Evolutionary conservation across 1,140 invertebrate genomes (phyloP).

Genomic region (Neoseiulus cucumeris): DNA sequence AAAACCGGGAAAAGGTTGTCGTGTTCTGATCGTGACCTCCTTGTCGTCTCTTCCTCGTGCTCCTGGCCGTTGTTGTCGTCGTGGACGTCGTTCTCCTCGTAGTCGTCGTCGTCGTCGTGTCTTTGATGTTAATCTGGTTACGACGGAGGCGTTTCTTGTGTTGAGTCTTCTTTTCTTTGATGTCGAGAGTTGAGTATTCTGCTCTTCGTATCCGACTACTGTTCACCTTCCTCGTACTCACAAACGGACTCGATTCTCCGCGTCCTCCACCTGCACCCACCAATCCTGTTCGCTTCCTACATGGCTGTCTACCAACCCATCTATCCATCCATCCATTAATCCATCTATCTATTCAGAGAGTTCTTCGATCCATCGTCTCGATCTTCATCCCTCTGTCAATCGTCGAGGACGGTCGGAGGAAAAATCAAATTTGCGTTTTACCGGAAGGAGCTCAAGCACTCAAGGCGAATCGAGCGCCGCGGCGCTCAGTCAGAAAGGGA

Average conservation of each 20-base stretch:
- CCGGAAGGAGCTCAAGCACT: background rate
- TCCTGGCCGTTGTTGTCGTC: background rate
- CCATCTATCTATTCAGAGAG: background rate
- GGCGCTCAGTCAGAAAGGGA: too few species aligned
- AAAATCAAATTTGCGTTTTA: slow-evolving; percentile 12
- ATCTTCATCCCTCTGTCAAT: background rate
- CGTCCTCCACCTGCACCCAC: background rate
- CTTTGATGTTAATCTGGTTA: slow-evolving; percentile 11
- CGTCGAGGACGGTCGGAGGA: background rate
- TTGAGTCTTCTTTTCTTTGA: too few species aligned
- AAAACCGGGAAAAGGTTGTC: background rate
- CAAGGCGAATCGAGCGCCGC: too few species aligned
- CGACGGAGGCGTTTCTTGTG: background rate
- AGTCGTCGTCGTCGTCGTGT: background rate
- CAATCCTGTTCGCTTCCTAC: background rate
- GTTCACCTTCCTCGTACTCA: too few species aligned
- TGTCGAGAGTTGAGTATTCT: too few species aligned
- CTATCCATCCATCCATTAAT: background rate
- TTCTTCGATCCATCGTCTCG: background rate
- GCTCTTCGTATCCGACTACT: too few species aligned
- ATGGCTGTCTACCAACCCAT: background rate
- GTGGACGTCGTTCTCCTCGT: background rate
- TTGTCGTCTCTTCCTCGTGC: background rate
- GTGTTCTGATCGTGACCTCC: background rate
- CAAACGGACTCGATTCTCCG: too few species aligned